Evolutionary conservation across 2,888 invertebrate genomes (phyloP).

Genomic region (Leptinotarsa peninsularis): DNA sequence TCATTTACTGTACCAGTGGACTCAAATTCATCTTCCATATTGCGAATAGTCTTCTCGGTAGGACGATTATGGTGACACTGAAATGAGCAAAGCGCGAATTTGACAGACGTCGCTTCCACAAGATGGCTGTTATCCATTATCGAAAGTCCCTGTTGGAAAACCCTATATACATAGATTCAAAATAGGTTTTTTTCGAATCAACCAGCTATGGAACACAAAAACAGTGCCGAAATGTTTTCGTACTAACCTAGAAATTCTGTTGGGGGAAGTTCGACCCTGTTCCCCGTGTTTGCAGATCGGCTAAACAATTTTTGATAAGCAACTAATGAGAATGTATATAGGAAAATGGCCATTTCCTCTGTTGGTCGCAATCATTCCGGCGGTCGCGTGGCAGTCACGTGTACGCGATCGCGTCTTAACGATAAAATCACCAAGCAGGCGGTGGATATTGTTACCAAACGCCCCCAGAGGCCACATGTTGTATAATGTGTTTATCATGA

Average conservation of each 20-base stretch:
- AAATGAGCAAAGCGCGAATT: too few relatives aligned
- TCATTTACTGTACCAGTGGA: too few relatives aligned
- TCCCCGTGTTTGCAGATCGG: conserved; percentile 63
- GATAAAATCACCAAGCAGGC: conserved; percentile 54
- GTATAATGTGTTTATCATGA: conserved; percentile 43
- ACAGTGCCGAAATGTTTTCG: too few relatives aligned
- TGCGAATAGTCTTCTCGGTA: too few relatives aligned
- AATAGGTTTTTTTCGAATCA: too few relatives aligned
- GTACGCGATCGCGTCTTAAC: conserved; percentile 52
- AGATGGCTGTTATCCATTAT: too few relatives aligned
- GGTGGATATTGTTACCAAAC: conserved; percentile 39
- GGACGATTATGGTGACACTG: too few relatives aligned
- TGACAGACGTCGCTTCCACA: too few relatives aligned
- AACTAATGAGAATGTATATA: conserved; percentile 57
- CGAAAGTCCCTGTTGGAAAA: too few relatives aligned
- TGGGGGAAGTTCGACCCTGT: neutral
- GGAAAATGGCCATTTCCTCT: conserved; percentile 55
- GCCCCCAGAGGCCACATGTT: conserved; percentile 41
- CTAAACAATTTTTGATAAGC: conserved; percentile 63
- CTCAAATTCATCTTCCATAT: too few relatives aligned
- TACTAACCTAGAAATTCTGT: neutral
- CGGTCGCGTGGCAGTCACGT: conserved; percentile 54
- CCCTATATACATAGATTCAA: too few relatives aligned
- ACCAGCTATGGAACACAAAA: too few relatives aligned
- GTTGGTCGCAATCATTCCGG: conserved; percentile 53